phyloP scores from a whole-genome alignment of 1,140 invertebrate genomes.

The Meloidogyne chitwoodi region DNA sequence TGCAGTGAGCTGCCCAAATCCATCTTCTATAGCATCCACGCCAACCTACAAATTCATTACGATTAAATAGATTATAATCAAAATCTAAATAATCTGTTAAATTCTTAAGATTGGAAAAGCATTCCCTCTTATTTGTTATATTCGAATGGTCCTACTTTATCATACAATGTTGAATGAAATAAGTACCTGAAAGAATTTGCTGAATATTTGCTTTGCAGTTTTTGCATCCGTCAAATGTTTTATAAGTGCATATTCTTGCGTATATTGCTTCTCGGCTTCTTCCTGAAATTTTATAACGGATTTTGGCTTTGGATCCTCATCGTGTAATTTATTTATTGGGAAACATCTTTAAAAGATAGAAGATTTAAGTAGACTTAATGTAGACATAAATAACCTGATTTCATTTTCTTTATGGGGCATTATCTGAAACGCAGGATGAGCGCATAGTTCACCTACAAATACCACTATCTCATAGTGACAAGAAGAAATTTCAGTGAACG shows the following conservation, averaged over 20 bases:
- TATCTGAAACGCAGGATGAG: constrained; percentile 77
- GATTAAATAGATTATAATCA: no score
- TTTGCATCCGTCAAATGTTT: not conserved
- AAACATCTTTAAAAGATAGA: constrained; percentile 15
- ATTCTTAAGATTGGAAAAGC: no score
- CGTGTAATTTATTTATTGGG: not conserved
- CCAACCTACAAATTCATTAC: not conserved
- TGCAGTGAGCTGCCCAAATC: constrained; percentile 4
- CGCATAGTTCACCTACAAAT: constrained; percentile 77
- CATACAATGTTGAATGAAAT: no score
- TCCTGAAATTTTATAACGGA: constrained; percentile 24
- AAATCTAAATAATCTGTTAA: no score
- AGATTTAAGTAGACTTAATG: not conserved
- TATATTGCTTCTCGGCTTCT: constrained; percentile 9
- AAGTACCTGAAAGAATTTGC: constrained; percentile 16
- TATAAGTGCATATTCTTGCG: constrained; percentile 15
- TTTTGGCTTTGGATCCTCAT: constrained; percentile 34
- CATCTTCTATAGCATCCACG: not conserved
- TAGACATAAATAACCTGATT: not conserved
- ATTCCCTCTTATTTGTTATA: no score
- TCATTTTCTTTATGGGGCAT: not conserved
- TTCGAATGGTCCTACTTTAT: no score
- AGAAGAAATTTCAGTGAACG: constrained; percentile 83
- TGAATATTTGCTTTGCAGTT: constrained; percentile 18
- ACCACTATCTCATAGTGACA: constrained; percentile 89